Evolutionary conservation across 2,888 invertebrate species (phyloP), one percentile per base, ranked within the genome.

Genomic region (Acheta domesticus): DNA sequence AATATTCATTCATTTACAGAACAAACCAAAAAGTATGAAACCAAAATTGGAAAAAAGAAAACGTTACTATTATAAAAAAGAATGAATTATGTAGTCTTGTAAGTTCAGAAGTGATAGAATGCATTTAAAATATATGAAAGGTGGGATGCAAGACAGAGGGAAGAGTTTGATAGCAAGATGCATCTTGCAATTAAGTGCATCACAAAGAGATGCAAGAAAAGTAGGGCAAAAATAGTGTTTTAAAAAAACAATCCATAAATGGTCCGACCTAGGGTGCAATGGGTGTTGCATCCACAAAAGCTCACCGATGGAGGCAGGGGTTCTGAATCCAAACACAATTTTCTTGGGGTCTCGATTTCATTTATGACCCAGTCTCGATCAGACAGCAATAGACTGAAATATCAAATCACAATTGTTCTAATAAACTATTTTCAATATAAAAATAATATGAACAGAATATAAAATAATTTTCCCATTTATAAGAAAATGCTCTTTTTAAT

Each of bases 211-310:
- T 62, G n/a, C 62, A 62, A n/a, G 62, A n/a, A 62, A 62, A n/a
- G 62, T 36, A 36, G 36, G n/a, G 8, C 62, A 62, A 62, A 62
- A 62, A 19, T 62, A 12, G 62, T 19, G 62, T 19, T n/a, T 19
- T n/a, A 62, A 62, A 82, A 82, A 81, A 36, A 81, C 81, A 80
- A 80, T 82, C 80, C 80, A 62, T 62, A 82, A 79, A 80, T 82
- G 79, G 79, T 76, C 80, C 78, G 79, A 75, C n/a, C 16, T 14
- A 76, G 77, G 77, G 48, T 80, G 80, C 76, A 79, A 79, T 76
- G 48, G 19, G 48, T 74, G 50, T 86, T 76, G 14, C 62, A 62
- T 62, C 62, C 62, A 62, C 62, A 62, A 62, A 36, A 62, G 62
- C 62, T 62, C 62, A 62, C 62, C 62, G 16, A 62, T 62, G 62